Evolutionary conservation across 2,888 invertebrate species (phyloP), one percentile per base, ranked within the genome.

Genomic region (Ctenicera cuprea): DNA sequence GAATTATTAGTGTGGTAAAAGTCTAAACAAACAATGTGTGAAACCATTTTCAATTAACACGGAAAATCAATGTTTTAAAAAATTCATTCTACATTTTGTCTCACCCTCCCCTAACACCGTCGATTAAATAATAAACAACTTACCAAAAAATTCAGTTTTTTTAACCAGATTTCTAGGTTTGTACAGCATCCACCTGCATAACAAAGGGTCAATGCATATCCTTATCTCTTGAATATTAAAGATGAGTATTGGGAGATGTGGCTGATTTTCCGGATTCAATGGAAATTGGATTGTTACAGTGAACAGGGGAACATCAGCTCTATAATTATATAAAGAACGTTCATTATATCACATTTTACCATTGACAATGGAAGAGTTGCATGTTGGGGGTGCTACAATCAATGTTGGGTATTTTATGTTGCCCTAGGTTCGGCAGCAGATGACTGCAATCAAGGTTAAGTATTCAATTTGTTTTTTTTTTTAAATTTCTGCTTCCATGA

Each of bases 131-230:
- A 14, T n/a, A 4, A 8, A 50, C 18, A 14, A 30, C 63, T 62
- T 57, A 73, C 73, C 73, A 48, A 54, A 45, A 57, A 52, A 37
- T 38, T 48, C 73, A 5, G 9, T n/a, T 67, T 76, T 80, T 3
- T 64, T 62, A 12, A 52, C 66, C 2, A 54, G 20, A 8, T 77
- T 76, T 68, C 80, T 67, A 71, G 86, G 86, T 54, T 86, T 86
- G 83, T 93, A 93, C 0, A 90, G 87, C n/a, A 93, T 84, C 91
- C 92, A 93, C 45, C 89, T 87, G 63, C 91, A 88, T 11, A 93
- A 83, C n/a, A 93, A 85, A 0, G 93, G 93, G 84, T 93, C 93
- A 0, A 92, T 81, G 37, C 89, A 89, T 41, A 90, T 85, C 76
- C 88, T 85, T 71, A 89, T 88, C 81, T 90, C 88, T 74, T 88